Base-by-base conservation (phyloP, 2,888 invertebrate species). In the Caenorhabditis sp. region DNA sequence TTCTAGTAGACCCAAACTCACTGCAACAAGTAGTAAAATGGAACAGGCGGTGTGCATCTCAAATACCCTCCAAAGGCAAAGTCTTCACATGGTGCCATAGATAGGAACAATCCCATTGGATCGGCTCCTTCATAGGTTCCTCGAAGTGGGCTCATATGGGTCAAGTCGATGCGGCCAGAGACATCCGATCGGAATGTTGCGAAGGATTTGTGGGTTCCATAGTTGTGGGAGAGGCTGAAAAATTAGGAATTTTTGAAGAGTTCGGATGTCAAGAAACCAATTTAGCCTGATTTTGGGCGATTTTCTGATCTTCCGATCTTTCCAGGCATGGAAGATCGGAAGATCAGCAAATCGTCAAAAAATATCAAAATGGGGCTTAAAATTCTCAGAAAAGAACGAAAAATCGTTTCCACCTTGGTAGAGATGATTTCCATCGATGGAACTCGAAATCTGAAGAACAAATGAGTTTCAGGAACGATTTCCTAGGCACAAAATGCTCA, bases 51-150 rank as follows among this genome's bases (percentile, higher is more conserved):
- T 21, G 76, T 76, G 43, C 76, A 71, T n/a, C 68, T 52, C 8
- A 70, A 60, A 54, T 76, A 76, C 52, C 76, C 76, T 7, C 76
- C 76, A 60, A 57, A 71, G 10, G 74, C 71, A 43, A 78, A 78
- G 21, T 78, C 78, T n/a, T 67, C 62, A 43, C 64, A 64, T 26
- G 78, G 75, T 54, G 26, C 63, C 64, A 72, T 66, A 26, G 63
- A 61, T 4, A 74, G 66, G 27, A 78, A 78, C 21, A 78, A 38
- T 14, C 78, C 78, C 78, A 78, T 78, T 23, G 67, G 59, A 53
- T 74, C 65, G 10, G 63, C 38, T 8, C 64, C 75, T n/a, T 60
- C 43, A 60, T 79, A 79, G 1, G 76, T 71, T 60, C 78, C 78
- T 25, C 76, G 61, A 25, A 76, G 7, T 14, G 78, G 78, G 12